Evolutionary conservation across 2,113 vertebrate genomes (phyloP).

Genomic region (Mesoclemmys tuberculata): DNA sequence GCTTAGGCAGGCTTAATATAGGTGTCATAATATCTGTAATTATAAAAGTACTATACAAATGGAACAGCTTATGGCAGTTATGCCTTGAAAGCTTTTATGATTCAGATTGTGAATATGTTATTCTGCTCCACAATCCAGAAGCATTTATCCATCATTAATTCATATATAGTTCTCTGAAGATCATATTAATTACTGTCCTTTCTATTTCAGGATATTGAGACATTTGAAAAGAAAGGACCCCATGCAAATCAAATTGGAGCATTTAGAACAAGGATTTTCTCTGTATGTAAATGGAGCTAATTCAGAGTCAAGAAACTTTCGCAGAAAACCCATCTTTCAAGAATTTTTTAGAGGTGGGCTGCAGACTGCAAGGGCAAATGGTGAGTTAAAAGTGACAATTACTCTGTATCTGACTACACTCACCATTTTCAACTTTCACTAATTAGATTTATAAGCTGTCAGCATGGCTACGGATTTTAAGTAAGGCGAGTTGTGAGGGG

Average conservation of each 20-base stretch:
- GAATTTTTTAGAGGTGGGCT: slow-evolving; percentile 55
- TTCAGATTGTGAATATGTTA: neutral
- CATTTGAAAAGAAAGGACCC: slow-evolving; percentile 85
- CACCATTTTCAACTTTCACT: neutral
- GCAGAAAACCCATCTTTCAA: slow-evolving; percentile 51
- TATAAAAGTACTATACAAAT: neutral
- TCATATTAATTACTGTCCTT: neutral
- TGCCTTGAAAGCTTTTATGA: neutral
- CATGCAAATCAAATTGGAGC: slow-evolving; percentile 84
- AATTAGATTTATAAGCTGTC: neutral
- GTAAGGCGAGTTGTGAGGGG: neutral
- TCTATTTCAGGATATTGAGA: slow-evolving; percentile 82
- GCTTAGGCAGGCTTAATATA: neutral
- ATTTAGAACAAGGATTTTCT: slow-evolving; percentile 92
- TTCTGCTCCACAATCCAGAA: neutral
- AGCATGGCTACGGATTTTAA: neutral
- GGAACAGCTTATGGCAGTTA: neutral
- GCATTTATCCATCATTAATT: neutral
- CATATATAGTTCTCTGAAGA: neutral
- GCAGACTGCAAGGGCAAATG: slow-evolving; percentile 71
- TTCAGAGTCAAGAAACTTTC: slow-evolving; percentile 76
- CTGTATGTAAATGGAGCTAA: slow-evolving; percentile 97
- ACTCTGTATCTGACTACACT: neutral
- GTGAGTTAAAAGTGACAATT: slow-evolving; percentile 71
- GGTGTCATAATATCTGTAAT: neutral